Conservation (phyloP, 1,140 invertebrate species). For the Drosophila serrata region DNA sequence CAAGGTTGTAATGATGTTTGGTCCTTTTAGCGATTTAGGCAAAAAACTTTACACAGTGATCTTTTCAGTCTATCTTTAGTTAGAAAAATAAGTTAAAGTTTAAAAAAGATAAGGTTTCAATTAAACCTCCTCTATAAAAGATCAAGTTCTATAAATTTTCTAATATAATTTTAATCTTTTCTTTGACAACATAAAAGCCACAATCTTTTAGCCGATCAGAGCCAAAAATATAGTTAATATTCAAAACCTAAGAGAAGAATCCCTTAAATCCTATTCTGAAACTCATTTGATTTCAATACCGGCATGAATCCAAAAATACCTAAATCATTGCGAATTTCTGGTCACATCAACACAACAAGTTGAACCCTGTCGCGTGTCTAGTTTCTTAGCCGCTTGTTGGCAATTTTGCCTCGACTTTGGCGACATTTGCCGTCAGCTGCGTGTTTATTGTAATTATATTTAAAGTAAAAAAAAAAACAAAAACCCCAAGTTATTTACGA, state of each 20-base stretch:
- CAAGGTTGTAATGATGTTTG: not conserved
- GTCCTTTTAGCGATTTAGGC: too few species aligned
- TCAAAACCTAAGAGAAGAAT: not conserved
- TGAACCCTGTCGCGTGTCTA: slow-evolving; percentile 54
- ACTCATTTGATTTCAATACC: slow-evolving; percentile 7
- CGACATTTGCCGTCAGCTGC: slow-evolving; percentile 60
- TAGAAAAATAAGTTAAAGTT: not conserved
- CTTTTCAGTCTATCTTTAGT: not conserved
- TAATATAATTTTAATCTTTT: too few species aligned
- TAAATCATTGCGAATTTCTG: slow-evolving; percentile 14
- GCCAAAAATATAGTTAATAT: not conserved
- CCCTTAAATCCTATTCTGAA: not conserved
- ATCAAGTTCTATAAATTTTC: too few species aligned
- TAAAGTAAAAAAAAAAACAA: slow-evolving; percentile 59
- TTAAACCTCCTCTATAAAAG: too few species aligned
- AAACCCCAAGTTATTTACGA: slow-evolving; percentile 66
- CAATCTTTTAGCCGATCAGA: rapidly evolving
- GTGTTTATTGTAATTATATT: slow-evolving; percentile 79
- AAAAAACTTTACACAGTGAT: not conserved
- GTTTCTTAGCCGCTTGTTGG: slow-evolving; percentile 65
- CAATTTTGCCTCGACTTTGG: slow-evolving; percentile 62
- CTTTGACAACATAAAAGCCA: not conserved
- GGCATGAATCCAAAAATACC: slow-evolving; percentile 4
- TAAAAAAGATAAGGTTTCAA: not conserved
- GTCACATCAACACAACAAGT: slow-evolving; percentile 27